Evolutionary conservation across 2,113 vertebrate genomes (phyloP), one percentile per base, ranked within the genome.

Genomic region (Acrocephalus arundinaceus): DNA sequence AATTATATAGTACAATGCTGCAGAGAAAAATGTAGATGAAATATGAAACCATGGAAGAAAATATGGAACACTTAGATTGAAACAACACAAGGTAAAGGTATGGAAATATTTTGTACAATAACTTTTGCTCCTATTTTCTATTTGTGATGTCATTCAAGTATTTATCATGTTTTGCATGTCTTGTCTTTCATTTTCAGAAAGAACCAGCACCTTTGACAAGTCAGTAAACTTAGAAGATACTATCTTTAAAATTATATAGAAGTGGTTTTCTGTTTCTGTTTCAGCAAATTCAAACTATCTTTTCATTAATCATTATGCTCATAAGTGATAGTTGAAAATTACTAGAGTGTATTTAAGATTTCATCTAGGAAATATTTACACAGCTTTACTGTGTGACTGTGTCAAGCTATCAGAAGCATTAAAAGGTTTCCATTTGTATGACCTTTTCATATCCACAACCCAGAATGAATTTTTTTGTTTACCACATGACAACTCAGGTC

Each of bases 371-470:
- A 94, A 74, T 85, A 28, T 77, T 85, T 94, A 71, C 7, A 43
- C 23, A 79, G 25, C 31, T 93, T 90, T 93, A 81, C 23, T 86
- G 13, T 89, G n/a, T 66, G 72, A 91, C 74, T 75, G 22, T 62
- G 41, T 87, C 87, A 91, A 77, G 66, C 22, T 45, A 87, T 76
- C 41, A 91, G 57, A 77, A 75, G 33, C 31, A 62, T 73, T 96
- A 72, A 96, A 90, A 93, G 18, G 57, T 85, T 95, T 84, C 23
- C 35, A 75, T 55, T 89, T 63, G n/a, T 61, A 41, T 71, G 80
- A 78, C 63, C 79, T 79, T 94, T 94, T 78, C 72, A 76, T 75
- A 85, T 66, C 62, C 83, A 65, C 48, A 80, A 76, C 49, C 51
- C n/a, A 55, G 45, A 70, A 63, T 55, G 45, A 31, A 55, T 63